Conservation (phyloP, 2,888 invertebrate species). For the Theodoxus fluviatilis region DNA sequence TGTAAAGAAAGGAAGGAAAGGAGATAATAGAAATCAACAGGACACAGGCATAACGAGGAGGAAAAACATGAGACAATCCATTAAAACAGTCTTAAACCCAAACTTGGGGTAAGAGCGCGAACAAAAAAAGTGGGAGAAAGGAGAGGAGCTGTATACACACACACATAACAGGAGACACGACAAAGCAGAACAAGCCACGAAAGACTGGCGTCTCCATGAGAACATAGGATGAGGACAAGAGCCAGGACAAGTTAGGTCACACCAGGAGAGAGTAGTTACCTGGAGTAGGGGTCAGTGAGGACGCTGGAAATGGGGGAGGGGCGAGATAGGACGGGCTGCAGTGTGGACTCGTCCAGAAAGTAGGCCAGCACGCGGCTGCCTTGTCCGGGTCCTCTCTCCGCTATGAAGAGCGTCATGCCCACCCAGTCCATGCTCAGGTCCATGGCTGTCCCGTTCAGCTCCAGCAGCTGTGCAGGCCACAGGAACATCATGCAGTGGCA, state of each 20-base stretch:
- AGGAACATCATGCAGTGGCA: not conserved
- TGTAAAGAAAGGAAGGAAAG: not conserved
- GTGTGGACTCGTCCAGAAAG: slow-evolving; percentile 50
- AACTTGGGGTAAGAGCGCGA: too few relatives aligned
- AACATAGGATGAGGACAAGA: too few relatives aligned
- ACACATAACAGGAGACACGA: too few relatives aligned
- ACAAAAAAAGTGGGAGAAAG: too few relatives aligned
- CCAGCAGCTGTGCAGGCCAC: slow-evolving; percentile 40
- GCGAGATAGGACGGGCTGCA: slow-evolving; percentile 45
- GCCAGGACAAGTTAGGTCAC: not conserved
- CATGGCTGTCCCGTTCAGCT: slow-evolving; percentile 66
- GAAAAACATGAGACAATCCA: too few relatives aligned
- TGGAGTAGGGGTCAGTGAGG: slow-evolving; percentile 78
- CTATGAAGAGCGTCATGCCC: slow-evolving; percentile 82
- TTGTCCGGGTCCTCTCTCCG: slow-evolving; percentile 70
- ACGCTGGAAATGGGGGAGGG: slow-evolving; percentile 72
- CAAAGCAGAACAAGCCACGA: too few relatives aligned
- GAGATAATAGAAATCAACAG: not conserved
- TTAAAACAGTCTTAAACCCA: too few relatives aligned
- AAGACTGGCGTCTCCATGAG: too few relatives aligned
- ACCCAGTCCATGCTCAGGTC: slow-evolving; percentile 88
- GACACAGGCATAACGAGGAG: not conserved
- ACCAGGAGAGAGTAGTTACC: slow-evolving; percentile 66
- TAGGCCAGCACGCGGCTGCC: slow-evolving; percentile 65
- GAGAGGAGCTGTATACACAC: too few relatives aligned